phyloP scores from a whole-genome alignment of 2,888 invertebrate genomes.

The Melieria picta region DNA sequence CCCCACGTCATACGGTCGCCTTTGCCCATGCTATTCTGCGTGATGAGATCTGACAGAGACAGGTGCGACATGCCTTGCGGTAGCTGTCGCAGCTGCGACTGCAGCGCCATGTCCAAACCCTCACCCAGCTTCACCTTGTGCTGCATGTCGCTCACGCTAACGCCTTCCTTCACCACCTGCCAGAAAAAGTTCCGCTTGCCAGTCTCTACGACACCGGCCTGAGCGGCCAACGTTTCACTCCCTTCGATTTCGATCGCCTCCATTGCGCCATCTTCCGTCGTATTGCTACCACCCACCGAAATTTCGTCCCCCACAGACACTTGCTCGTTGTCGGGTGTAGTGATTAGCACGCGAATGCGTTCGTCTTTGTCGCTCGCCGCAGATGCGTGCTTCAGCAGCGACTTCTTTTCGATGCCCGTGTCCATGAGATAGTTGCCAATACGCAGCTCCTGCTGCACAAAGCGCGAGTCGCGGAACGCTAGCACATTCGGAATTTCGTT shows the following conservation, averaged over 20 bases:
- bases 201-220: neutral
- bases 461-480: constrained; percentile 63
- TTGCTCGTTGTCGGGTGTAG: constrained; percentile 64
- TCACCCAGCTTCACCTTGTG: constrained; percentile 50
- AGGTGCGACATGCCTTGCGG: constrained; percentile 51
- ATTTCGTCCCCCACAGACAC: constrained; percentile 57
- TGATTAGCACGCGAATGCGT: constrained; percentile 60
- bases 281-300: constrained; percentile 43
- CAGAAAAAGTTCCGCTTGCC: constrained; percentile 57
- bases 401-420: constrained; percentile 63
- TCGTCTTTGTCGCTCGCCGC: constrained; percentile 46
- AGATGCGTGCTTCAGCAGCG: constrained; percentile 46
- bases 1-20: constrained; percentile 64
- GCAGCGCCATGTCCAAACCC: constrained; percentile 35
- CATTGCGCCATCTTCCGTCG: constrained; percentile 53
- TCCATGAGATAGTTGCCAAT: constrained; percentile 65
- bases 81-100: constrained; percentile 21
- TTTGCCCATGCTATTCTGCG: constrained; percentile 64
- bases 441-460: constrained; percentile 64
- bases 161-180: constrained; percentile 62
- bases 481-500: constrained; percentile 65
- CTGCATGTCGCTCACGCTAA: constrained; percentile 55
- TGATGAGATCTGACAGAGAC: constrained; percentile 63
- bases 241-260: constrained; percentile 60
- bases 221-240: neutral